These are phyloP conservation scores for Rotaria magnacalcarata DNA, from an alignment of 2,888 invertebrate genomes.

Conservation along the genomic window DNA sequence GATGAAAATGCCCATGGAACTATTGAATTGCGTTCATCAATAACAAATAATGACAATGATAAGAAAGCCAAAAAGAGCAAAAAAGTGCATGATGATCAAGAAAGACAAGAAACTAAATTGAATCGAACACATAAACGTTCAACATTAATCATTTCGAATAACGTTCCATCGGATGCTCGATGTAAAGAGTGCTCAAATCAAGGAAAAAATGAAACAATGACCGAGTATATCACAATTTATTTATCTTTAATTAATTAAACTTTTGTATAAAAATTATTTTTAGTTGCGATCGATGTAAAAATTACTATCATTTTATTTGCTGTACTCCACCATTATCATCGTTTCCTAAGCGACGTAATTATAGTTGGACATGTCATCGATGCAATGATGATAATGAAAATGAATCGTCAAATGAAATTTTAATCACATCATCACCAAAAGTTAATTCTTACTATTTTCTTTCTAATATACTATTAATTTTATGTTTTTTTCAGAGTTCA, in stretches of 20 bases:
- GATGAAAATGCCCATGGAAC: not conserved
- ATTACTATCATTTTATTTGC: slow-evolving; percentile 6
- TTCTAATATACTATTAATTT: not conserved
- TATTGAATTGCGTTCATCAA: slow-evolving; percentile 9
- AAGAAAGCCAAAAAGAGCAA: not conserved
- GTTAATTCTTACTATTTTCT: not conserved
- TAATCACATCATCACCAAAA: not conserved
- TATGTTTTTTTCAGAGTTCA: not conserved
- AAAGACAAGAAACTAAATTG: not conserved
- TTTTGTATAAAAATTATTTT: not conserved
- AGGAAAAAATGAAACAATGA: slow-evolving; percentile 12
- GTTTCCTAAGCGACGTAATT: not conserved
- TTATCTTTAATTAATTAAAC: not conserved
- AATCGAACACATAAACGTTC: not conserved
- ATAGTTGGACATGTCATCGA: slow-evolving; percentile 28
- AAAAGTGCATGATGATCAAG: not conserved
- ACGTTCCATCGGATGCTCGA: not conserved
- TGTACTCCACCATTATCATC: not conserved
- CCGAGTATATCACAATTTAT: not conserved
- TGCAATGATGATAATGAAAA: slow-evolving; percentile 15
- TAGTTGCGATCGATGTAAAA: slow-evolving; percentile 30
- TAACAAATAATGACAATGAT: not conserved
- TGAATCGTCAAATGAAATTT: not conserved
- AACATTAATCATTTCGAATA: not conserved
- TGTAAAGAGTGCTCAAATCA: slow-evolving; percentile 11